Evolutionary conservation across 2,797 vertebrate species (phyloP).

Genomic region (Microhierax caerulescens): DNA sequence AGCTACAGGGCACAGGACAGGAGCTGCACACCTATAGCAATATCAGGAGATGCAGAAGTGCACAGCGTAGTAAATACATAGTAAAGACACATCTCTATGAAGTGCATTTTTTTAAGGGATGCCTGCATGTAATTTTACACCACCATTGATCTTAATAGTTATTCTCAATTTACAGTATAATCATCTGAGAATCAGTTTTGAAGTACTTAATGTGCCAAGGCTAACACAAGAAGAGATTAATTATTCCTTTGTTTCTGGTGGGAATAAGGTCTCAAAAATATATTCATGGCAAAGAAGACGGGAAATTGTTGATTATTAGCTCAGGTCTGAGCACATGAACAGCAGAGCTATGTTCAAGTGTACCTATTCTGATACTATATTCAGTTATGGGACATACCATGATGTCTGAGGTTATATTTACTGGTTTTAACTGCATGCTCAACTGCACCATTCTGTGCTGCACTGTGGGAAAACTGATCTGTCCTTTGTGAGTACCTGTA

Average conservation of each 20-base stretch:
- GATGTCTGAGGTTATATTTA: neutral
- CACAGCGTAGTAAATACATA: neutral
- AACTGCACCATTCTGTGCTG: neutral
- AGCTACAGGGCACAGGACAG: neutral
- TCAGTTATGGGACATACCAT: neutral
- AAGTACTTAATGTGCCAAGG: neutral
- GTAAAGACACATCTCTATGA: neutral
- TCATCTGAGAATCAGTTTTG: neutral
- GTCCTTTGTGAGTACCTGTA: constrained; percentile 38
- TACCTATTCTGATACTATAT: neutral
- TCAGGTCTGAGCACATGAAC: neutral
- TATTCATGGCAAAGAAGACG: neutral
- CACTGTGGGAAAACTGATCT: neutral
- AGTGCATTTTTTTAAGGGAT: neutral
- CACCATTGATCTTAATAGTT: neutral
- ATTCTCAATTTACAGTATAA: neutral
- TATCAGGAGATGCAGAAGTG: neutral
- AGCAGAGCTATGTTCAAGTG: neutral
- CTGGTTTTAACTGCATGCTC: neutral
- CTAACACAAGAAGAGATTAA: neutral
- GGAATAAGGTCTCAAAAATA: neutral
- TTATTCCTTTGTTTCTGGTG: neutral
- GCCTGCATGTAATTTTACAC: neutral
- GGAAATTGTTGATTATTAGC: neutral
- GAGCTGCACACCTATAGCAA: neutral